Evolutionary conservation across 2,113 vertebrate genomes (phyloP).

Genomic region (Chrysemys picta): DNA sequence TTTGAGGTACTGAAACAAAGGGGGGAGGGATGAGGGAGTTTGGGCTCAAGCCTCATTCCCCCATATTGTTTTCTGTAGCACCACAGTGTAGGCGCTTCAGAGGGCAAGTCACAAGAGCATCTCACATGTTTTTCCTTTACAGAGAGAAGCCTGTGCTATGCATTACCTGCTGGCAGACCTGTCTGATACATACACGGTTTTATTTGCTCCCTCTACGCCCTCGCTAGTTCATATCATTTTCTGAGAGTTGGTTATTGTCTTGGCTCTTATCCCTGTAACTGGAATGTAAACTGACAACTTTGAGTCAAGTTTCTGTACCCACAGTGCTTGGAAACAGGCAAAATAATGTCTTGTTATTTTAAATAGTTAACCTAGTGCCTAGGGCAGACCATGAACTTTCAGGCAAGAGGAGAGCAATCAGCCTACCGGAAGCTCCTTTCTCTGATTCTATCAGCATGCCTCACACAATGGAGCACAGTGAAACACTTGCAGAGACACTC

Average conservation of each 20-base stretch:
- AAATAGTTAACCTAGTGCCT: background rate
- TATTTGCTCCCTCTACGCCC: background rate
- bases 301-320: background rate
- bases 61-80: background rate
- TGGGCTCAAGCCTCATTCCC: background rate
- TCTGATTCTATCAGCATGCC: constrained; percentile 14
- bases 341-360: background rate
- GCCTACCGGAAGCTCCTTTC: background rate
- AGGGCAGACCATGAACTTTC: background rate
- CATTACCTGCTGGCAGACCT: background rate
- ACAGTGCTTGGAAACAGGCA: background rate
- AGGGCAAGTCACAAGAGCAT: background rate
- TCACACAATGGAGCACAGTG: constrained; percentile 9
- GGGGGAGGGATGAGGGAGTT: background rate
- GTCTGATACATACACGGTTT: background rate
- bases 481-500: constrained; percentile 34
- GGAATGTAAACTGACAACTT: background rate
- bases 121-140: too few relatives aligned
- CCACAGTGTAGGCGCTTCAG: background rate
- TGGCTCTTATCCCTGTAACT: background rate
- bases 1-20: background rate
- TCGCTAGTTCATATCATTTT: background rate
- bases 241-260: background rate
- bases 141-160: background rate
- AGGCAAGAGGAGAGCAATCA: background rate